Base-by-base conservation (phyloP, 2,888 invertebrate species). In the Drosophila pegasa region DNA sequence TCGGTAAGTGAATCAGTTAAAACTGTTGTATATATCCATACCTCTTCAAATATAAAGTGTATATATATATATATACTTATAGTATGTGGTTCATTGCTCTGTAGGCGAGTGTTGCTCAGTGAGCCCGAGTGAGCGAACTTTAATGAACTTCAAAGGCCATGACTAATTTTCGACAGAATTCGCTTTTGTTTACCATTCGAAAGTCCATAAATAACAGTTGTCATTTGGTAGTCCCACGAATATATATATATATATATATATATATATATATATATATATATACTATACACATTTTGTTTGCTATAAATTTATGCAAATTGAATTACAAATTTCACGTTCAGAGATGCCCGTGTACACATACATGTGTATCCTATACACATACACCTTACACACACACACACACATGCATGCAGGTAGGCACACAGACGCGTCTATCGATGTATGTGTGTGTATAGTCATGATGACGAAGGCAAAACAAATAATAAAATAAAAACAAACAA, bases 401-500 rank as follows among this genome's bases (percentile, higher is more conserved):
- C n/a, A n/a, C n/a, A 16, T 5, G 25, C 9, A 10, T 6, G 29
- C 29, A 29, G 10, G 16, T 18, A 27, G 20, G 43, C 29, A 40
- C 18, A 31, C 14, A 47, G 14, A 47, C 33, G 3, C 18, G 12
- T 29, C 16, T 45, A 16, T 47, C 10, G 18, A 14, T 2, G 4
- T 12, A 12, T 40, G 4, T n/a, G 6, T 41, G n/a, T 12, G 5
- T 4, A 12, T 22, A 77, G 54, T 73, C 72, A 80, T 64, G 76
- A 50, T 73, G 33, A 45, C 71, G 61, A 75, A 60, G 56, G 45
- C 48, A 57, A 55, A 63, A 38, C 56, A 48, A 35, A 48, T 25
- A 65, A 64, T 40, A 45, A 77, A 61, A 80, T 63, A 50, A 79
- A 80, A 76, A 70, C 64, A 80, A 80, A 79, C 73, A 79, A 64